Evolutionary conservation across 2,888 invertebrate species (phyloP).

Genomic region (Noctua fimbriata): DNA sequence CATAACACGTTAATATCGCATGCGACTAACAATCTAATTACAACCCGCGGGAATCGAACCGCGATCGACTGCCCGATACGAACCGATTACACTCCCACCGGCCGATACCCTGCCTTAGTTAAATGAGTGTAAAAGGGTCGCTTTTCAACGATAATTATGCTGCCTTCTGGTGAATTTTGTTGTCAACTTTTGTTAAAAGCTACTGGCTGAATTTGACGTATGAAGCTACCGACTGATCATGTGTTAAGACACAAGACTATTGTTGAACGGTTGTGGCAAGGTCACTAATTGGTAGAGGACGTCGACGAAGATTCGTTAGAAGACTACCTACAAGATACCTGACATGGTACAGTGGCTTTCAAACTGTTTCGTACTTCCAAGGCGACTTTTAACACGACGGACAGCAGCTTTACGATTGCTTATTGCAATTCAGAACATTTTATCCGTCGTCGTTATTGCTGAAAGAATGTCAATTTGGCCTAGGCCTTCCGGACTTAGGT

Average conservation of each 20-base stretch:
- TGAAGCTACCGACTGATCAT: background rate
- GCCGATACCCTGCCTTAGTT: constrained; percentile 67
- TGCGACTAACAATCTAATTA: constrained; percentile 90
- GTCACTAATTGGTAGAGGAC: background rate
- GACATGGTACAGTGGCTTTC: background rate
- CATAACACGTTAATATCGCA: constrained; percentile 87
- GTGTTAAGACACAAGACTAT: too few relatives aligned
- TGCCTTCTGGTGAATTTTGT: constrained; percentile 56
- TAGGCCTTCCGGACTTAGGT: background rate
- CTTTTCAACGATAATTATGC: constrained; percentile 63
- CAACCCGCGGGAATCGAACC: constrained; percentile 89
- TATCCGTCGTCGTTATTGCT: background rate
- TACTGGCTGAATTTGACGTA: background rate
- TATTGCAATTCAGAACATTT: too few relatives aligned
- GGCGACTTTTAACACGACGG: background rate
- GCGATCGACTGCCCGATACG: constrained; percentile 84
- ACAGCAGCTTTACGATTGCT: background rate
- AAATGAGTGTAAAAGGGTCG: constrained; percentile 68
- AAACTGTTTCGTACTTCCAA: background rate
- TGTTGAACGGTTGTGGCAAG: background rate
- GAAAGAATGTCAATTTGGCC: background rate
- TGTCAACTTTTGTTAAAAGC: constrained; percentile 33
- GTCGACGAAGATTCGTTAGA: background rate
- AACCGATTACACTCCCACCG: constrained; percentile 80
- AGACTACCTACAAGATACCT: background rate